phyloP scores from a whole-genome alignment of 1,140 invertebrate genomes.

The Calliphora vicina region DNA sequence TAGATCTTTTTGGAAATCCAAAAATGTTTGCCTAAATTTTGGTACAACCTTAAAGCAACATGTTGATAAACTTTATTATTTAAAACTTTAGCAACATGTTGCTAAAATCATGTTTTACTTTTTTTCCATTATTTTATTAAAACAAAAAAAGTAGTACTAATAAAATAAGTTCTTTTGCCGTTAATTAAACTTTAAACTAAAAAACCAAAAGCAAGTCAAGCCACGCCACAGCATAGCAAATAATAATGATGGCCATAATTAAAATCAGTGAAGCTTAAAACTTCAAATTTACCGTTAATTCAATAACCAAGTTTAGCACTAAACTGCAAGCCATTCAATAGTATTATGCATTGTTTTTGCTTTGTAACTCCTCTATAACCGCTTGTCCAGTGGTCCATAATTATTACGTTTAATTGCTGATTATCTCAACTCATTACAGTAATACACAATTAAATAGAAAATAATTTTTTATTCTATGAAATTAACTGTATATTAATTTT shows the following conservation, averaged over 20 bases:
- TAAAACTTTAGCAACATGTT: too few species aligned
- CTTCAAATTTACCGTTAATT: not conserved
- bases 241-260: not conserved
- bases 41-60: too few species aligned
- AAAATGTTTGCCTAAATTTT: too few species aligned
- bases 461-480: not conserved
- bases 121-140: too few species aligned
- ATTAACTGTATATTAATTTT: not conserved
- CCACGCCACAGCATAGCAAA: not conserved
- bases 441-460: not conserved
- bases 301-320: not conserved
- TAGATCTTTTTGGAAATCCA: too few species aligned
- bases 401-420: constrained; percentile 3
- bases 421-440: not conserved
- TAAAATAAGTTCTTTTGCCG: not conserved
- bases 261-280: not conserved
- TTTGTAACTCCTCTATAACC: not conserved
- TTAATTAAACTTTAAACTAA: not conserved
- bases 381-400: not conserved
- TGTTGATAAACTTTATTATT: too few species aligned
- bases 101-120: too few species aligned
- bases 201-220: not conserved
- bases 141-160: not conserved
- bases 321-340: too few species aligned
- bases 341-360: not conserved